These are phyloP conservation scores for Sebastes alutus DNA, from an alignment of 2,797 vertebrate species.

Conservation along the genomic window DNA sequence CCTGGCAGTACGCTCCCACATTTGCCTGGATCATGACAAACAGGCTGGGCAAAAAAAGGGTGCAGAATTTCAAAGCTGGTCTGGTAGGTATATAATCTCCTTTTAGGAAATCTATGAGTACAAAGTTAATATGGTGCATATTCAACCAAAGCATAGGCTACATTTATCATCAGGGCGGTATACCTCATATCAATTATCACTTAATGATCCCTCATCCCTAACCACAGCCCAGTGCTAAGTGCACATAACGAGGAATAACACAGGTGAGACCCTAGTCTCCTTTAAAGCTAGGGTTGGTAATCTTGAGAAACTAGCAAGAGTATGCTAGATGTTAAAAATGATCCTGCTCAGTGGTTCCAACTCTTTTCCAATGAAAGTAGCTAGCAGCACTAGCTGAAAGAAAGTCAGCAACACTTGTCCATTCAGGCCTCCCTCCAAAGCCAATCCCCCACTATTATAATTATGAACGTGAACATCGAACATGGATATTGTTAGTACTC, in stretches of 20 bases:
- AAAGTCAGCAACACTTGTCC: too few relatives aligned
- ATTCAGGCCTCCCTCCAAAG: too few relatives aligned
- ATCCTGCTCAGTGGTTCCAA: too few relatives aligned
- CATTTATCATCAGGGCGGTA: background rate
- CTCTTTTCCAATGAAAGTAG: too few relatives aligned
- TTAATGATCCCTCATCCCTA: background rate
- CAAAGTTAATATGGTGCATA: background rate
- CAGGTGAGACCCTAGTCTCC: background rate
- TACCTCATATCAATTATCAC: background rate
- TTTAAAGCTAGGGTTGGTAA: too few relatives aligned
- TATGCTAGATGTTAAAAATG: too few relatives aligned
- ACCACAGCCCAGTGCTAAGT: background rate
- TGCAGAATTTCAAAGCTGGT: slow-evolving; percentile 91
- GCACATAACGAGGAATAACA: background rate
- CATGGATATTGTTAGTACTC: too few relatives aligned
- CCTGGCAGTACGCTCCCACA: slow-evolving; percentile 93
- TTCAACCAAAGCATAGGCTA: background rate
- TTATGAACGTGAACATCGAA: too few relatives aligned
- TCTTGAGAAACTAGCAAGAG: too few relatives aligned
- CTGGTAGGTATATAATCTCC: slow-evolving; percentile 80
- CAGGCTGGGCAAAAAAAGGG: slow-evolving; percentile 84
- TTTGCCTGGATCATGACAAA: slow-evolving; percentile 85
- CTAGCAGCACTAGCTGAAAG: too few relatives aligned
- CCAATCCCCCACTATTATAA: too few relatives aligned
- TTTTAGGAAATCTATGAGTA: background rate